Percentiles rank a stretch among this genome's conserved stretches.
These are phyloP conservation scores for Taenaris catops DNA, from an alignment of 2,888 invertebrate species.

Conservation along the genomic window DNA sequence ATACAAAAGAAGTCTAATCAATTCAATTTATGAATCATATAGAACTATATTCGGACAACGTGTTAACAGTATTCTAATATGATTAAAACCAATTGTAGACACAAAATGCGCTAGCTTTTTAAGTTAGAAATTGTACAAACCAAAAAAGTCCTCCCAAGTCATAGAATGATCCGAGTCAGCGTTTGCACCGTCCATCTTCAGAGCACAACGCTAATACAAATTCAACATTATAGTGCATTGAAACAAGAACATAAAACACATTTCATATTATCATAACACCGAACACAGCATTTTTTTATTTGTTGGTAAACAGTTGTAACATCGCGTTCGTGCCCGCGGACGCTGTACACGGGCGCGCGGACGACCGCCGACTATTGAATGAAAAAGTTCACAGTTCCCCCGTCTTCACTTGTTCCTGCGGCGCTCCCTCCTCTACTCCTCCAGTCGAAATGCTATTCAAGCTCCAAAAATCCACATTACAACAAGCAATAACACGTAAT, in stretches of 20 bases:
- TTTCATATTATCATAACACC: constrained; percentile 20
- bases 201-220: constrained; percentile 38
- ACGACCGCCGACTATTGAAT: constrained; percentile 46
- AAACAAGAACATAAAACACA: constrained; percentile 25
- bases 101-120: too few species aligned
- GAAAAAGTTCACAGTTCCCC: constrained; percentile 34
- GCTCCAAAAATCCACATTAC: too few species aligned
- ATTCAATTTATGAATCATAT: too few species aligned
- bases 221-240: constrained; percentile 34
- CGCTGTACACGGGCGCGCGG: constrained; percentile 38
- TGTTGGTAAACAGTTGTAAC: constrained; percentile 66
- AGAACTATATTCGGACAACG: too few species aligned
- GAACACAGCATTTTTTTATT: constrained; percentile 34
- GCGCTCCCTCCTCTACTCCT: constrained; percentile 14
- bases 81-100: too few species aligned
- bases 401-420: constrained; percentile 7
- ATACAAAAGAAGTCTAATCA: too few species aligned
- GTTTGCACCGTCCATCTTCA: constrained; percentile 74
- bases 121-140: constrained; percentile 56
- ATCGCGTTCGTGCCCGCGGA: constrained; percentile 40
- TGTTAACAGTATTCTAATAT: too few species aligned
- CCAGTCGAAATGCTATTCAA: too few species aligned
- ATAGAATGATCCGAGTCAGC: constrained; percentile 84
- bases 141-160: constrained; percentile 87
- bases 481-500: too few species aligned